A percentile compares a stretch with the other conserved stretches of the same genome.
Conservation (phyloP, 2,888 invertebrate genomes). For the Amitus sp. region DNA sequence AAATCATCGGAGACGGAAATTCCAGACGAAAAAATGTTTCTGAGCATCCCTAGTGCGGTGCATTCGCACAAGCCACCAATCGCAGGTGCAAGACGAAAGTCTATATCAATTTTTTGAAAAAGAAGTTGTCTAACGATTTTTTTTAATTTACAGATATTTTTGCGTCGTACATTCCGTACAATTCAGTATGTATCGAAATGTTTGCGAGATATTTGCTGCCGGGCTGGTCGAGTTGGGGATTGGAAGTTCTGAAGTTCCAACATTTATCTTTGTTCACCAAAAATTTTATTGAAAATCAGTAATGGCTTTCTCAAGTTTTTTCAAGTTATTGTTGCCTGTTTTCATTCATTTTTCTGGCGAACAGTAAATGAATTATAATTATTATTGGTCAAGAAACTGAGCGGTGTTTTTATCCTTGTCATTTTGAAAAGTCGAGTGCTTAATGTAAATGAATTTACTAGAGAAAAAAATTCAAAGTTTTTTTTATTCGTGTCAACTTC, state of each 20-base stretch:
- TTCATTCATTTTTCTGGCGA: too few relatives aligned
- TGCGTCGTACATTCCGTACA: conserved; percentile 68
- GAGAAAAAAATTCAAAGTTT: too few relatives aligned
- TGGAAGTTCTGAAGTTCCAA: conserved; percentile 87
- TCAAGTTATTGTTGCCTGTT: too few relatives aligned
- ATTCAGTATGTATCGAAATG: conserved; percentile 81
- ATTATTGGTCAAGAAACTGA: too few relatives aligned
- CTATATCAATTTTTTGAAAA: not conserved
- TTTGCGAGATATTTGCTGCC: conserved; percentile 93
- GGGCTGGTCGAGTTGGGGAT: conserved; percentile 85
- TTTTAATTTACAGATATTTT: conserved; percentile 72
- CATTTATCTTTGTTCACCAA: conserved; percentile 65
- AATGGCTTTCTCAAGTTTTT: too few relatives aligned
- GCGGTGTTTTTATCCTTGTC: too few relatives aligned
- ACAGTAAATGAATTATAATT: too few relatives aligned
- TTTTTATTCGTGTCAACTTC: too few relatives aligned
- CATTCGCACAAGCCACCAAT: conserved; percentile 97
- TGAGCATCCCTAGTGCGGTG: conserved; percentile 89
- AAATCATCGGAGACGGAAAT: conserved; percentile 50
- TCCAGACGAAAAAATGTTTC: conserved; percentile 71
- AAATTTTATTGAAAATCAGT: too few relatives aligned
- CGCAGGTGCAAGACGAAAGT: conserved; percentile 66
- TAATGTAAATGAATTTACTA: too few relatives aligned
- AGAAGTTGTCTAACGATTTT: not conserved
- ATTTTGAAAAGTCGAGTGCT: too few relatives aligned